phyloP scores from a whole-genome alignment of 2,888 invertebrate species.

The Caenorhabditis sp. region DNA sequence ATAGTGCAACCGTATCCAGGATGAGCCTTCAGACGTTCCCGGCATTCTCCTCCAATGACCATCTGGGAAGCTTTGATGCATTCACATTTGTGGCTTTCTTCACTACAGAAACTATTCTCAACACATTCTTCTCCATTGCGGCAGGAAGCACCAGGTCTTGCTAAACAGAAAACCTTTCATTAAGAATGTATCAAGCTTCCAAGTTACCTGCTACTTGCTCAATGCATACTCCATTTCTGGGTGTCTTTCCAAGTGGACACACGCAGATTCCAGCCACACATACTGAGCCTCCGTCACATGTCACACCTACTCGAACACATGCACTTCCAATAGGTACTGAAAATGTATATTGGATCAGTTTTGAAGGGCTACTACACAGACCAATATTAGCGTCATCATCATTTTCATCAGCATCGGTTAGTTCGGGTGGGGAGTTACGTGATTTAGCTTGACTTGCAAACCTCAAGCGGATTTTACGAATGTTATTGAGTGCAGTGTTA shows the following conservation, averaged over 20 bases:
- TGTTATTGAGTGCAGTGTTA: slow-evolving; percentile 63
- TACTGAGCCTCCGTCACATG: slow-evolving; percentile 79
- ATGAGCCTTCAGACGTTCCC: slow-evolving; percentile 76
- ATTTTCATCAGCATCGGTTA: slow-evolving; percentile 36
- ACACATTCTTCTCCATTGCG: slow-evolving; percentile 74
- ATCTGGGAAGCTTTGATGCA: slow-evolving; percentile 75
- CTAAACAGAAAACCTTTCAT: slow-evolving; percentile 54
- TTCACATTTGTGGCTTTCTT: slow-evolving; percentile 71
- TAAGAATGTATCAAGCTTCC: not conserved
- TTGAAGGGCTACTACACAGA: not conserved
- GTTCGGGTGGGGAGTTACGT: slow-evolving; percentile 40
- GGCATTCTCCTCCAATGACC: slow-evolving; percentile 73
- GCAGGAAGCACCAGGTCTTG: slow-evolving; percentile 78
- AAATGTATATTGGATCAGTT: not conserved
- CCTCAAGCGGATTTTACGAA: slow-evolving; percentile 55
- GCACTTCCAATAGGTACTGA: slow-evolving; percentile 74
- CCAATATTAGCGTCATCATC: slow-evolving; percentile 25
- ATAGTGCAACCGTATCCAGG: slow-evolving; percentile 80
- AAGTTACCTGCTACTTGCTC: slow-evolving; percentile 64
- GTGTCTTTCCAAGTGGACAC: slow-evolving; percentile 75
- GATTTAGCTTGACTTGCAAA: slow-evolving; percentile 63
- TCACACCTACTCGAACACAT: slow-evolving; percentile 76
- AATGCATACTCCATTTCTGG: slow-evolving; percentile 68
- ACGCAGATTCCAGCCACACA: slow-evolving; percentile 81
- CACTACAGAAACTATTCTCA: slow-evolving; percentile 73